Percentiles rank a stretch among this genome's conserved stretches.
These are phyloP conservation scores for Vesta saturnalis DNA, from an alignment of 2,888 invertebrate species.

Conservation along the genomic window DNA sequence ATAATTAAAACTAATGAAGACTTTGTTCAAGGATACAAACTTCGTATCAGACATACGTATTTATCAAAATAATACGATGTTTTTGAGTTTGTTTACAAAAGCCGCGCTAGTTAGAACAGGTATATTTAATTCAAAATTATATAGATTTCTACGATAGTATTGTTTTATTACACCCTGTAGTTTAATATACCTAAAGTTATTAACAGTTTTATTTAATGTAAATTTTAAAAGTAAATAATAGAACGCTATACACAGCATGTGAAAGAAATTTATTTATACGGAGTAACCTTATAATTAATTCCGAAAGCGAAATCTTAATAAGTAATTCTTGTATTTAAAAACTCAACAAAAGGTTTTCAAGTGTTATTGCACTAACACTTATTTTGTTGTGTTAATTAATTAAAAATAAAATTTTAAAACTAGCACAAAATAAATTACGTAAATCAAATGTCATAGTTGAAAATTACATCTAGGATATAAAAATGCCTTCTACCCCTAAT, in stretches of 20 bases:
- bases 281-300: slow-evolving; percentile 1
- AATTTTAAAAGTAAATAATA: neutral
- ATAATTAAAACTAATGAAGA: slow-evolving; percentile 1
- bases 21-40: neutral
- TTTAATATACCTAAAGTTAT: neutral
- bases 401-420: slow-evolving; percentile 14
- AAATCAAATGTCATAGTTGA: slow-evolving; percentile 47
- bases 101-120: too few relatives aligned
- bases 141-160: neutral
- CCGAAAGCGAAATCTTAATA: neutral
- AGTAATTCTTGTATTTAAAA: neutral
- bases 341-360: neutral
- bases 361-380: neutral
- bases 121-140: too few relatives aligned
- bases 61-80: neutral
- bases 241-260: neutral
- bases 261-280: neutral
- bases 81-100: neutral
- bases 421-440: slow-evolving; percentile 43
- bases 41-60: neutral
- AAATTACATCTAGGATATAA: slow-evolving; percentile 48
- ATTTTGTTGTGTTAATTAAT: slow-evolving; percentile 8
- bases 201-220: neutral
- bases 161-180: neutral
- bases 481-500: slow-evolving; percentile 50